phyloP scores from a whole-genome alignment of 1,140 invertebrate species.

The Trachymyrmex cornetzi region DNA sequence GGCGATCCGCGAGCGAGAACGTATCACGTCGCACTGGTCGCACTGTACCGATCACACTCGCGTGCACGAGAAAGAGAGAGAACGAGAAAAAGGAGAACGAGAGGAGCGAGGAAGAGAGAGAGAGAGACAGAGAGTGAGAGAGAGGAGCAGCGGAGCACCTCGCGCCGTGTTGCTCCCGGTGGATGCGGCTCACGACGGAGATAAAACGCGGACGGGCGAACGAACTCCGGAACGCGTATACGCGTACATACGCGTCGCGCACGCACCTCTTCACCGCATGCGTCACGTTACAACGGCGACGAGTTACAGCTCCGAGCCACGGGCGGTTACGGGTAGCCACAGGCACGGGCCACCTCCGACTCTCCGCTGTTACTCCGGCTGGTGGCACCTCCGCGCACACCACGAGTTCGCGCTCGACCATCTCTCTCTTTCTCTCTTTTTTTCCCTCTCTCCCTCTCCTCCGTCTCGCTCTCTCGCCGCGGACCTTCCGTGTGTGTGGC shows the following conservation, averaged over 20 bases:
- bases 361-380: constrained; percentile 71
- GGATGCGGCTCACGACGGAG: constrained; percentile 50
- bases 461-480: constrained; percentile 3
- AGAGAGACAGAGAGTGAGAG: background rate
- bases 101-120: background rate
- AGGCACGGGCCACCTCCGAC: constrained; percentile 76
- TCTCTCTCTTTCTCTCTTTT: constrained; percentile 54
- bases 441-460: constrained; percentile 10
- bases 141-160: constrained; percentile 25
- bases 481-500: constrained; percentile 47
- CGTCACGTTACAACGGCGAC: constrained; percentile 77
- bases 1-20: constrained; percentile 48
- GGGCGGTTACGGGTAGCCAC: constrained; percentile 75
- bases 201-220: constrained; percentile 50
- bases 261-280: constrained; percentile 76
- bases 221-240: constrained; percentile 38
- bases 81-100: background rate
- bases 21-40: constrained; percentile 61
- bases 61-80: constrained; percentile 41
- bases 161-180: constrained; percentile 47
- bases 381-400: constrained; percentile 73
- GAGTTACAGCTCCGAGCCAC: constrained; percentile 74
- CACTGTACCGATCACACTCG: constrained; percentile 64
- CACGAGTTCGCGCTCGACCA: constrained; percentile 68
- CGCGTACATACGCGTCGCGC: constrained; percentile 6